These are phyloP conservation scores for Limnodromus scolopaceus DNA, from an alignment of 2,797 vertebrate genomes.

Conservation along the genomic window DNA sequence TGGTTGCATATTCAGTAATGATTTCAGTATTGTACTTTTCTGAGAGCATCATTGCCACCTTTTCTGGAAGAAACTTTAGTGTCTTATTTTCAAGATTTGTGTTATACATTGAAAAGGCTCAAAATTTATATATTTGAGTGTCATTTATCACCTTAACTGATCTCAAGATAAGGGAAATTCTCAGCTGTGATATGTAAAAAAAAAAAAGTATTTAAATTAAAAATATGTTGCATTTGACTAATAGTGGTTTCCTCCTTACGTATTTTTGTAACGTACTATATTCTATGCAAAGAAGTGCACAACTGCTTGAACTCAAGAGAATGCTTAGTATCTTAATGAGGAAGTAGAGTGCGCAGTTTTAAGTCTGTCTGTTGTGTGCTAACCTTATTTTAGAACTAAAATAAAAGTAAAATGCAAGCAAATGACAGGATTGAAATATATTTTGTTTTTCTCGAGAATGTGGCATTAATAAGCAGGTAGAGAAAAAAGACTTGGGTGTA, in stretches of 20 bases:
- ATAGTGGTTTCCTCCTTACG: accelerated
- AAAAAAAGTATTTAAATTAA: not conserved
- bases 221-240: not conserved
- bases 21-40: not conserved
- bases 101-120: not conserved
- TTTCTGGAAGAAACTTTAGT: not conserved
- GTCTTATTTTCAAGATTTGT: not conserved
- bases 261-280: not conserved
- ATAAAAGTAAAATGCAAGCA: not conserved
- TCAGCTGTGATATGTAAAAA: not conserved
- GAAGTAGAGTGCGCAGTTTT: not conserved
- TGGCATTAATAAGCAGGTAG: not conserved
- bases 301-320: not conserved
- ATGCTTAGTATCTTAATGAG: not conserved
- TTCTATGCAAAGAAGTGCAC: not conserved
- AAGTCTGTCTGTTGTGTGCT: not conserved
- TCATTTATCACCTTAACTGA: not conserved
- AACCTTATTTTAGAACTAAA: not conserved
- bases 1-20: not conserved
- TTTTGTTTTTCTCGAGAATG: not conserved
- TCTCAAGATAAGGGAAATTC: not conserved
- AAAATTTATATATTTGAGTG: not conserved
- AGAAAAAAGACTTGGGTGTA: not conserved
- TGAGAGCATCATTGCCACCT: not conserved
- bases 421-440: not conserved